Conservation (phyloP, 2,888 invertebrate genomes). For the Monoplex corrugatus region DNA sequence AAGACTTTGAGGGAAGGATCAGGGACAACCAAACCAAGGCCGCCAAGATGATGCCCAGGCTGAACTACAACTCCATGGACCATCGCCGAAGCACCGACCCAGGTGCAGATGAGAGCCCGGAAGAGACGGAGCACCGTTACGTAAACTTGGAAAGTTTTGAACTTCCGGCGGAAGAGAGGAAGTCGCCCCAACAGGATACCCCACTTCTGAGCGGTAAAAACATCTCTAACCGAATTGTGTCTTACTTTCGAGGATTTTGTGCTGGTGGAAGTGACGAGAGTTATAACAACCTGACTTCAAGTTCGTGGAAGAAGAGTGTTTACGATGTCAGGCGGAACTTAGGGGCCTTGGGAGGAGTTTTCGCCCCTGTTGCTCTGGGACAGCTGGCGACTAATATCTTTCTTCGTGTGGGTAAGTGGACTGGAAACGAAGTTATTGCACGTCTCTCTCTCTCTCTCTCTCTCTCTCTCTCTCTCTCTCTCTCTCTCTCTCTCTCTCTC, state of each 20-base stretch:
- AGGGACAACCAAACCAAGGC: background rate
- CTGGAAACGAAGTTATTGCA: too few species aligned
- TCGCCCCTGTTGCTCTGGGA: conserved; percentile 97
- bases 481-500: too few species aligned
- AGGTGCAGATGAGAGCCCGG: background rate
- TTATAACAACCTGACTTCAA: conserved; percentile 15
- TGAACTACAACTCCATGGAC: conserved; percentile 51
- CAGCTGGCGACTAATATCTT: conserved; percentile 99
- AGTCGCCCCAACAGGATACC: conserved; percentile 9
- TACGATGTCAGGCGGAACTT: conserved; percentile 80
- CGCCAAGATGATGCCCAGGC: conserved; percentile 42
- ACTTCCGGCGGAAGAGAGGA: background rate
- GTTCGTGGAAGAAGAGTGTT: background rate
- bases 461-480: too few species aligned
- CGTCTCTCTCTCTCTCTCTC: too few species aligned
- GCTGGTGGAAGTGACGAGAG: conserved; percentile 2
- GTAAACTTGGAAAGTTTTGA: conserved; percentile 51
- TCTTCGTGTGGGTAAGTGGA: conserved; percentile 85
- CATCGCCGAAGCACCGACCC: conserved; percentile 33
- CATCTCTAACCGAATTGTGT: background rate
- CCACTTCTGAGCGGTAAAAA: background rate
- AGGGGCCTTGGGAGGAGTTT: conserved; percentile 97
- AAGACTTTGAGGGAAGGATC: background rate
- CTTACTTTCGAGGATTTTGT: conserved; percentile 19
- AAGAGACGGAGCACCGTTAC: conserved; percentile 10